Evolutionary conservation across 2,888 invertebrate genomes (phyloP).

Genomic region (Pandemis cinnamomeana): DNA sequence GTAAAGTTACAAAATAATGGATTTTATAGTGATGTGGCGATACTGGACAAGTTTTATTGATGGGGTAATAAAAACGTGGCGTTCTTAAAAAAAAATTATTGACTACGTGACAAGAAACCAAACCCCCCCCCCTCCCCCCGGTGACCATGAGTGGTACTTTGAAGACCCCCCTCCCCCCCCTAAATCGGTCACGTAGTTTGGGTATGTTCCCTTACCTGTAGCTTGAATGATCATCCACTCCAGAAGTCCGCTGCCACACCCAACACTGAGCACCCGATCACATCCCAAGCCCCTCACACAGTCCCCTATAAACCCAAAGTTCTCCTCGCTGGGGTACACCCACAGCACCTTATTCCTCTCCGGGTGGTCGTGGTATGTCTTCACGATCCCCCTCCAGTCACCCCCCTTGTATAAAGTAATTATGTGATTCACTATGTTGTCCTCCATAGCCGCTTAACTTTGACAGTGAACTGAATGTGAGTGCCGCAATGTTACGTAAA

Average conservation of each 20-base stretch:
- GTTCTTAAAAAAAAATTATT: too few species aligned
- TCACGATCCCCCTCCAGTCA: slow-evolving; percentile 78
- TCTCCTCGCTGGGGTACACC: slow-evolving; percentile 89
- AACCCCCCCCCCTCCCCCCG: too few species aligned
- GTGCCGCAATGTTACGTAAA: slow-evolving; percentile 49
- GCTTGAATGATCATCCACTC: slow-evolving; percentile 90
- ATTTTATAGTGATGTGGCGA: too few species aligned
- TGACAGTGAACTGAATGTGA: slow-evolving; percentile 52
- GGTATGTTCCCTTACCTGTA: slow-evolving; percentile 81
- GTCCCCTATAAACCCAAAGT: slow-evolving; percentile 84
- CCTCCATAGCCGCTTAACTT: slow-evolving; percentile 62
- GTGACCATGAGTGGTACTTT: too few species aligned
- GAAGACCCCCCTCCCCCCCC: too few species aligned
- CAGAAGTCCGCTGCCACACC: slow-evolving; percentile 92
- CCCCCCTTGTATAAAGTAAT: slow-evolving; percentile 68
- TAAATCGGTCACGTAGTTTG: too few species aligned
- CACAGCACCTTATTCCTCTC: slow-evolving; percentile 86
- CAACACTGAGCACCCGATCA: slow-evolving; percentile 86
- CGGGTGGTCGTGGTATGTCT: slow-evolving; percentile 76
- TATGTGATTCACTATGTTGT: slow-evolving; percentile 69
- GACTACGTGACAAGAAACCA: too few species aligned
- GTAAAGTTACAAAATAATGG: too few species aligned
- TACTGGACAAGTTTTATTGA: too few species aligned
- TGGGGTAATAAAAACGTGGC: too few species aligned
- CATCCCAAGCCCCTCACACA: slow-evolving; percentile 73